Evolutionary conservation across 1,140 invertebrate genomes (phyloP).

Genomic region (Drosophila tropicalis): DNA sequence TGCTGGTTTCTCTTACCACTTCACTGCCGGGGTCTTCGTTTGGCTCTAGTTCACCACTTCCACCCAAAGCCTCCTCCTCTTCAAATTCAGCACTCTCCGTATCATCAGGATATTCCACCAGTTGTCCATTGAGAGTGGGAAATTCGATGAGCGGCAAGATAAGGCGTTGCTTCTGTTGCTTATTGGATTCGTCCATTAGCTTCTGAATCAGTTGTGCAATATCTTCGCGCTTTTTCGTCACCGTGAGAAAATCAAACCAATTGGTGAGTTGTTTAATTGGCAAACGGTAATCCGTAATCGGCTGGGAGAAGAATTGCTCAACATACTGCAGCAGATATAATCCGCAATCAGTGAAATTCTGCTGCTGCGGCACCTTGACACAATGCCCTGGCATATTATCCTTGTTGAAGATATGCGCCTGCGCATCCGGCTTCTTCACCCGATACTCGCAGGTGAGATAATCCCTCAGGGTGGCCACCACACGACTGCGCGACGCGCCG

Average conservation of each 20-base stretch:
- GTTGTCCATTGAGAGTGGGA: constrained; percentile 86
- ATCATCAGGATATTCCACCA: constrained; percentile 75
- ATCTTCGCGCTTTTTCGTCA: constrained; percentile 91
- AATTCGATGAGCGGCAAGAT: constrained; percentile 87
- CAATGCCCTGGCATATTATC: constrained; percentile 92
- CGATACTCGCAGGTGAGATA: constrained; percentile 96
- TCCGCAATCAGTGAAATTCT: constrained; percentile 98
- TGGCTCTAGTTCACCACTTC: neutral
- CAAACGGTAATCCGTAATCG: constrained; percentile 89
- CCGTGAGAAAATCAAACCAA: constrained; percentile 92
- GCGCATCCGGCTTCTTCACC: constrained; percentile 86
- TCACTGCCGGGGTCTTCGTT: constrained; percentile 63
- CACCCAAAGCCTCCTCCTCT: constrained; percentile 75
- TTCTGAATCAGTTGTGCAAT: constrained; percentile 89
- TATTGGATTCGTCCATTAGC: constrained; percentile 87
- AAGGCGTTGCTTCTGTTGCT: constrained; percentile 83
- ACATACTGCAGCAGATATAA: constrained; percentile 97
- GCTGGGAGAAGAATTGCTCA: constrained; percentile 95
- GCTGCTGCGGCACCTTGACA: constrained; percentile 97
- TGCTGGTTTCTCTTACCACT: constrained; percentile 30
- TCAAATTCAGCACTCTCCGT: constrained; percentile 78
- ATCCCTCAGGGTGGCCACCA: constrained; percentile 93
- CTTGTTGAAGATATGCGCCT: constrained; percentile 87
- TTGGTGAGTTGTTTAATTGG: constrained; percentile 90
- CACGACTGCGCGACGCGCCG: constrained; percentile 90